phyloP scores from a whole-genome alignment of 53 echinoderm and acorn worm genomes.

The Paracentrotus lividus region DNA sequence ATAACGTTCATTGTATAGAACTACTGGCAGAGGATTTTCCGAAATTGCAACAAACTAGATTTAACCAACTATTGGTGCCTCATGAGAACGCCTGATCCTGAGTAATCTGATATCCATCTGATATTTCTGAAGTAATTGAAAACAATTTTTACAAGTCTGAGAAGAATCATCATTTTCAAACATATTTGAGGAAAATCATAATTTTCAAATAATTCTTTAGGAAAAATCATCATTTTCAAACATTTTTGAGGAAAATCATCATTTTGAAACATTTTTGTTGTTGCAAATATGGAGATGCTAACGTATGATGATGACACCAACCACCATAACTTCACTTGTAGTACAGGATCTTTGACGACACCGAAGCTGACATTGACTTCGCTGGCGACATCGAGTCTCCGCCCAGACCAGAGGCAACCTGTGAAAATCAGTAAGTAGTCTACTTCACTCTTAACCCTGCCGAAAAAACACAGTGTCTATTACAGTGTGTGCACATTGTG shows the following conservation, averaged over 20 bases:
- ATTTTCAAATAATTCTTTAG: too few species aligned
- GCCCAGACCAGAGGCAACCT: constrained; percentile 26
- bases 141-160: neutral
- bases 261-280: neutral
- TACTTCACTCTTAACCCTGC: too few species aligned
- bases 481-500: too few species aligned
- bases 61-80: neutral
- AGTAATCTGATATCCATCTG: neutral
- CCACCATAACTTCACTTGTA: constrained; percentile 5
- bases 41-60: neutral
- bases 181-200: too few species aligned
- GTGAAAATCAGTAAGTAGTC: constrained; percentile 45
- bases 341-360: neutral
- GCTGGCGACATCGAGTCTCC: neutral
- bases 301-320: neutral
- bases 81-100: neutral
- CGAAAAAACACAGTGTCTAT: too few species aligned
- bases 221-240: too few species aligned
- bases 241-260: neutral
- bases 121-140: neutral
- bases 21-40: neutral
- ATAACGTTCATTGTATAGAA: neutral
- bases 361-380: constrained; percentile 5
- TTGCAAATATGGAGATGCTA: constrained; percentile 42
- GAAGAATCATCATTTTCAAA: neutral